A percentile compares a stretch with the other conserved stretches of the same genome.
These are phyloP conservation scores for Akabosia matsudoensis DNA, from an alignment of 1,140 invertebrate species.

Conservation along the genomic window DNA sequence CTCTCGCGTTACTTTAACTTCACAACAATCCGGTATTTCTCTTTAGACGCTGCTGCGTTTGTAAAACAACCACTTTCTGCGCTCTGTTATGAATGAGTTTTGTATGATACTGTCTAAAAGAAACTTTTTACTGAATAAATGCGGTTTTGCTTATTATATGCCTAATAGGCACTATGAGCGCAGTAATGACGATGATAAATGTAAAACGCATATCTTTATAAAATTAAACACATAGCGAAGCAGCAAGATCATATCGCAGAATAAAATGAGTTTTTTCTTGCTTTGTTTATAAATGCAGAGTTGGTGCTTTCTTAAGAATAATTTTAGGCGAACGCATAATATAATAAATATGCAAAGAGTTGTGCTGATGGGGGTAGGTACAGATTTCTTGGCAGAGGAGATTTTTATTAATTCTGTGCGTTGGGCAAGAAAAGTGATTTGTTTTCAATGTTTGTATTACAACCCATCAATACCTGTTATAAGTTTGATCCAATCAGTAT, in stretches of 20 bases:
- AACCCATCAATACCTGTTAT: too few species aligned
- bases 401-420: neutral
- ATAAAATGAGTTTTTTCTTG: neutral
- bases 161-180: neutral
- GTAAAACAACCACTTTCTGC: too few species aligned
- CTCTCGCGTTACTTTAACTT: neutral
- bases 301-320: too few species aligned
- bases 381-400: neutral
- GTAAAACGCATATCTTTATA: neutral
- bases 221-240: neutral
- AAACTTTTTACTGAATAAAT: neutral
- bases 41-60: too few species aligned
- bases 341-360: neutral
- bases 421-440: too few species aligned
- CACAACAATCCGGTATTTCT: slow-evolving; percentile 13
- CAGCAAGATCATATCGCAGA: neutral
- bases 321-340: too few species aligned
- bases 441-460: too few species aligned
- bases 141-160: neutral
- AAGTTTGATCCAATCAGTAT: too few species aligned
- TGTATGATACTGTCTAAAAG: neutral
- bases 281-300: too few species aligned
- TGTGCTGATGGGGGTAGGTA: neutral
- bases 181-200: neutral
- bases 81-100: neutral